Conservation (phyloP, 2,888 invertebrate genomes). For the Tridacna gigas region DNA sequence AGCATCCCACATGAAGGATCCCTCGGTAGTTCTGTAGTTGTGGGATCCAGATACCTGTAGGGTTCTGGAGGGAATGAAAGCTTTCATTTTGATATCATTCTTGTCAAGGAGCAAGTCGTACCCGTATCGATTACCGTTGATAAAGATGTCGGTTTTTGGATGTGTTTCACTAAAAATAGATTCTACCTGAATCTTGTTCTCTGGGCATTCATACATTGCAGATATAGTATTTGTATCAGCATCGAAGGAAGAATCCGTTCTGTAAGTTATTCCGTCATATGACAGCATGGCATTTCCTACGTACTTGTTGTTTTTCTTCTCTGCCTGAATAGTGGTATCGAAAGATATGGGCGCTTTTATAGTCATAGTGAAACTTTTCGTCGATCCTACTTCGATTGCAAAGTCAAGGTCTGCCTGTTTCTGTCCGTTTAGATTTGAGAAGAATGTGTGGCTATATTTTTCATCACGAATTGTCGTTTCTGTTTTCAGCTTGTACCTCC, state of each 20-base stretch:
- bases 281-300: background rate
- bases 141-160: constrained; percentile 21
- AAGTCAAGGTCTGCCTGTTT: constrained; percentile 33
- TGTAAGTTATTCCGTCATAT: background rate
- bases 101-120: constrained; percentile 38
- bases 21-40: constrained; percentile 49
- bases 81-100: constrained; percentile 58
- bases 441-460: constrained; percentile 26
- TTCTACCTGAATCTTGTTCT: constrained; percentile 7
- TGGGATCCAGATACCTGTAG: constrained; percentile 51
- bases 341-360: constrained; percentile 35
- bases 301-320: constrained; percentile 21
- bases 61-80: constrained; percentile 65
- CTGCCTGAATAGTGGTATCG: constrained; percentile 7
- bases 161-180: constrained; percentile 13
- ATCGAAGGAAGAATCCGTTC: constrained; percentile 42
- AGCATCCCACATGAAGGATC: constrained; percentile 73
- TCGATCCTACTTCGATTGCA: constrained; percentile 4
- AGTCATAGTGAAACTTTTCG: constrained; percentile 10
- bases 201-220: constrained; percentile 32
- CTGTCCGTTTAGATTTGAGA: constrained; percentile 28
- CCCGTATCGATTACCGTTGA: constrained; percentile 45
- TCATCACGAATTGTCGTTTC: constrained; percentile 15
- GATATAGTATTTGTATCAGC: constrained; percentile 17
- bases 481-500: constrained; percentile 28